phyloP scores from a whole-genome alignment of 2,888 invertebrate species.

The Bellardia pandia region DNA sequence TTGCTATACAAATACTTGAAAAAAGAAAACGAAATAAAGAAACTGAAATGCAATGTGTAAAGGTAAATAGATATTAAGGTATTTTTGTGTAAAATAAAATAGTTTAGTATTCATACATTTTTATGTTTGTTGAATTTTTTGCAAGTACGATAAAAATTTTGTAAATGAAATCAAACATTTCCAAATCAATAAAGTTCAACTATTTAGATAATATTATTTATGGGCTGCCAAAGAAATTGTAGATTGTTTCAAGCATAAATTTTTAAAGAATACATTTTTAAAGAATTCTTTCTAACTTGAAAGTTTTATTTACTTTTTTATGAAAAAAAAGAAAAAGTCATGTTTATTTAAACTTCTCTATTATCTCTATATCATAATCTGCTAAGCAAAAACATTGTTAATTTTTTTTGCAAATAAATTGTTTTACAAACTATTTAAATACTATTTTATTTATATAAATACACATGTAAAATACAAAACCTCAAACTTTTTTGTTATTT shows the following conservation, averaged over 20 bases:
- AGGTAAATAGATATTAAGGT: slow-evolving; percentile 16
- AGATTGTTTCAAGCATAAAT: too few species aligned
- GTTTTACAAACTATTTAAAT: not conserved
- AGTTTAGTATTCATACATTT: too few species aligned
- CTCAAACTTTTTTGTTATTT: not conserved
- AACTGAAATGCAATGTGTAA: slow-evolving; percentile 9
- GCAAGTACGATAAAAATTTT: slow-evolving; percentile 11
- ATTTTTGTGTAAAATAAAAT: not conserved
- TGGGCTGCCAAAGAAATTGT: not conserved
- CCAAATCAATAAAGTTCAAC: not conserved
- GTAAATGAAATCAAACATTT: not conserved
- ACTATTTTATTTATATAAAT: not conserved
- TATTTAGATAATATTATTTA: not conserved
- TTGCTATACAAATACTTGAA: slow-evolving; percentile 2
- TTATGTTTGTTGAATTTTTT: not conserved
- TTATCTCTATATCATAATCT: too few species aligned
- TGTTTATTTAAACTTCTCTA: too few species aligned
- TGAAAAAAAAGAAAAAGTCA: too few species aligned
- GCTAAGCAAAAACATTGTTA: too few species aligned
- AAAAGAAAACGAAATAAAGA: slow-evolving; percentile 21
- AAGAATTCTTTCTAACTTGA: too few species aligned
- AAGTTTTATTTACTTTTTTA: too few species aligned
- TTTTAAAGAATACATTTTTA: too few species aligned
- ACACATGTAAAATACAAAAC: not conserved
- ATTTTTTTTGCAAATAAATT: too few species aligned